Evolutionary conservation across 2,113 vertebrate species (phyloP).

Genomic region (Miniopterus natalensis): DNA sequence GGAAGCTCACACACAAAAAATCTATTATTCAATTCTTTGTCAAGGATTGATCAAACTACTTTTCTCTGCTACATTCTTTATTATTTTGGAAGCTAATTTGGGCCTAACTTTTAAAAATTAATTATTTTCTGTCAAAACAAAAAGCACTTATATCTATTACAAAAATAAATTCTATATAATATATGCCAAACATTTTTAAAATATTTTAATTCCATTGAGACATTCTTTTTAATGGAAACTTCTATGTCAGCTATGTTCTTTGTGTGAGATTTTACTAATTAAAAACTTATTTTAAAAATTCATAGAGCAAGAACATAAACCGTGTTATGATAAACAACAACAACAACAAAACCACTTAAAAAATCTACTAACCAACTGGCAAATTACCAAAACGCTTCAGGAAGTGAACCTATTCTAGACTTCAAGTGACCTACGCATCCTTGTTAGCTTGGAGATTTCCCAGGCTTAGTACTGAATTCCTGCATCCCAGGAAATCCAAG

Average conservation of each 20-base stretch:
- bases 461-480: background rate
- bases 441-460: background rate
- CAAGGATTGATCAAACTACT: background rate
- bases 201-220: no score
- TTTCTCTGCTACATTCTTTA: background rate
- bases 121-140: background rate
- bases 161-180: no score
- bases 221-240: background rate
- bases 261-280: background rate
- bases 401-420: background rate
- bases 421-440: fast-evolving
- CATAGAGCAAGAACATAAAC: background rate
- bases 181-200: no score
- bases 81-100: background rate
- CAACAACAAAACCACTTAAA: background rate
- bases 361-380: background rate
- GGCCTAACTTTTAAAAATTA: background rate
- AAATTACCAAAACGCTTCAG: background rate
- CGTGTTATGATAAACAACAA: background rate
- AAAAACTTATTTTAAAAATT: background rate
- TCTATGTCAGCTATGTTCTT: background rate
- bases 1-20: background rate
- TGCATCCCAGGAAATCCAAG: background rate
- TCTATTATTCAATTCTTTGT: background rate
- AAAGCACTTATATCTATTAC: no score